A percentile compares a stretch with the other conserved stretches of the same genome.
These are phyloP conservation scores for Oscheius sp. DNA, from an alignment of 2,888 invertebrate genomes.

Conservation along the genomic window DNA sequence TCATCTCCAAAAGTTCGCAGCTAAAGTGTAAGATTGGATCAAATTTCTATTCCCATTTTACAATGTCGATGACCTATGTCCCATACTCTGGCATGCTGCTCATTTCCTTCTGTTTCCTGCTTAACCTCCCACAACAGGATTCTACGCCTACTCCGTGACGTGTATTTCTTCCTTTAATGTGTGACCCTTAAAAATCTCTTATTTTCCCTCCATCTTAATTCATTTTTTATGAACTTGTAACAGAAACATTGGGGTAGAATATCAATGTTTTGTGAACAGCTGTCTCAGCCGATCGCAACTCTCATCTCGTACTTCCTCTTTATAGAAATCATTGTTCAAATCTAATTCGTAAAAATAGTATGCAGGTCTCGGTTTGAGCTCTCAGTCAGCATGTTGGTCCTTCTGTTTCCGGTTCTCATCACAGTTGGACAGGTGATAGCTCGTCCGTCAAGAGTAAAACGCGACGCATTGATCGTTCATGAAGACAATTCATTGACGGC, in stretches of 20 bases:
- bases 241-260: no score
- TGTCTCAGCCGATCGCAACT: background rate
- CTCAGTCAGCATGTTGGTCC: constrained; percentile 8
- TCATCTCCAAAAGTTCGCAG: constrained; percentile 24
- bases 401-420: constrained; percentile 14
- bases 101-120: background rate
- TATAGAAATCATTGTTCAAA: background rate
- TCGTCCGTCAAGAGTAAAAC: constrained; percentile 7
- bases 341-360: constrained; percentile 2
- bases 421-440: constrained; percentile 11
- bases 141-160: background rate
- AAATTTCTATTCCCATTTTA: constrained; percentile 23
- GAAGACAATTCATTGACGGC: background rate
- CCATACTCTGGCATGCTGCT: background rate
- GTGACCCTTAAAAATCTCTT: background rate
- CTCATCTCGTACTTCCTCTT: background rate
- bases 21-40: constrained; percentile 14
- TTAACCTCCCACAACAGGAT: background rate
- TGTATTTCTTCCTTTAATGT: background rate
- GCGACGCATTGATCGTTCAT: constrained; percentile 26
- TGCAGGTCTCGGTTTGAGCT: background rate
- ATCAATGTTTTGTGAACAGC: background rate
- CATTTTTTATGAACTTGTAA: no score
- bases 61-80: constrained; percentile 27
- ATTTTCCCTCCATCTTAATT: no score